Evolutionary conservation across 2,797 vertebrate species (phyloP), one percentile per base, ranked within the genome.

Genomic region (Pristis pectinata): DNA sequence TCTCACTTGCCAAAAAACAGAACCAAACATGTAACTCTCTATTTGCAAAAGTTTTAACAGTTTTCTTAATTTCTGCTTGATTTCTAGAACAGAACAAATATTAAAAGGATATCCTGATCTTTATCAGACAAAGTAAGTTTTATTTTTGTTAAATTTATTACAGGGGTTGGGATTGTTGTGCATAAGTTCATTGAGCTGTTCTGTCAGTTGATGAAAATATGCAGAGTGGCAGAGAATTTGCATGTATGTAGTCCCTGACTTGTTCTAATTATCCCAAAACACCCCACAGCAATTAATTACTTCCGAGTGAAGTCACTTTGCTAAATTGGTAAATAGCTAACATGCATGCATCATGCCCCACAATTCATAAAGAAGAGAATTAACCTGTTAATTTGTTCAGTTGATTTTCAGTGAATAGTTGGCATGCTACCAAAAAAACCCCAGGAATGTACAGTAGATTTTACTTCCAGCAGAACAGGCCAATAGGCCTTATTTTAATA

Each of bases 41-140:
- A 0, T 5, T 70, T 85, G 7, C 94, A 83, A 19, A 74, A 49
- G 19, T 95, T 95, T 95, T 85, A 95, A 80, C 67, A 72, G 94
- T 27, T 70, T 95, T 94, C 93, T 95, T 95, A n/a, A 94, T n/a
- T 5, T 95, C 94, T 93, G 30, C 95, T 44, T 82, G 27, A 49
- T 94, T 95, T 96, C 87, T 94, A 98, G 98, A 95, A 97, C 97
- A 83, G 95, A 96, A 95, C 93, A 94, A 19, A 95, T 97, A 95
- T 96, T 98, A 95, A 96, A 96, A 95, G 96, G 95, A 30, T 98
- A 97, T 70, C 94, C 61, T 7, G 95, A 96, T 30, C 95, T 74
- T 95, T 98, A 97, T 96, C 96, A 97, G 6, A 96, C 0, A 94
- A 96, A 97, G 97, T 98, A 96, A 95, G 97, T 87, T 91, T 85